These are phyloP conservation scores for Spilogale gracilis DNA, from an alignment of 2,113 vertebrate species.

Conservation along the genomic window DNA sequence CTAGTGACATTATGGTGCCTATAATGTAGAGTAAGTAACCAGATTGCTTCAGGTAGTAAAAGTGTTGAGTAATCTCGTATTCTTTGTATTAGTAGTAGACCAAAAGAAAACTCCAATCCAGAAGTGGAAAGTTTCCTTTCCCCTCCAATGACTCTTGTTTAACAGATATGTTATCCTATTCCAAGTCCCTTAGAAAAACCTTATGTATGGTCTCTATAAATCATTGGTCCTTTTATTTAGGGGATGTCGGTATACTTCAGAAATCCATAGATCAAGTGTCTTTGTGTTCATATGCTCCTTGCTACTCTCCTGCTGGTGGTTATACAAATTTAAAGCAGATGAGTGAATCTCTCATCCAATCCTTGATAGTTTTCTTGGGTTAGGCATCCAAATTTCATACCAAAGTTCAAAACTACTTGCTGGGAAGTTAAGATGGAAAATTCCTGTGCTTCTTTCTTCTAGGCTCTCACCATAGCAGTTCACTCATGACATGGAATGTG, in stretches of 20 bases:
- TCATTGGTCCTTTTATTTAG: background rate
- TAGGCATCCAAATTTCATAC: background rate
- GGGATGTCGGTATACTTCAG: background rate
- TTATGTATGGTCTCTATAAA: background rate
- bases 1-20: background rate
- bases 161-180: background rate
- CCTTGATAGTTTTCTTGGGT: background rate
- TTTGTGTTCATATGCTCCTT: background rate
- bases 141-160: background rate
- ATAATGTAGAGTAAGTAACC: background rate
- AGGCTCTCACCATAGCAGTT: background rate
- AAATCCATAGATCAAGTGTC: background rate
- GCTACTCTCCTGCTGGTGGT: background rate
- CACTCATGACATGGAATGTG: background rate
- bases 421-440: conserved; percentile 56
- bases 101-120: background rate
- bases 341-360: background rate
- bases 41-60: background rate
- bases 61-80: background rate
- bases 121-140: background rate
- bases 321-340: background rate
- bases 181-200: background rate
- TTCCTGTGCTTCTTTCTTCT: background rate
- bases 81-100: background rate
- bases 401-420: background rate